Evolutionary conservation across 2,113 vertebrate species (phyloP), one percentile per base, ranked within the genome.

Genomic region (Halcyon malimbica): DNA sequence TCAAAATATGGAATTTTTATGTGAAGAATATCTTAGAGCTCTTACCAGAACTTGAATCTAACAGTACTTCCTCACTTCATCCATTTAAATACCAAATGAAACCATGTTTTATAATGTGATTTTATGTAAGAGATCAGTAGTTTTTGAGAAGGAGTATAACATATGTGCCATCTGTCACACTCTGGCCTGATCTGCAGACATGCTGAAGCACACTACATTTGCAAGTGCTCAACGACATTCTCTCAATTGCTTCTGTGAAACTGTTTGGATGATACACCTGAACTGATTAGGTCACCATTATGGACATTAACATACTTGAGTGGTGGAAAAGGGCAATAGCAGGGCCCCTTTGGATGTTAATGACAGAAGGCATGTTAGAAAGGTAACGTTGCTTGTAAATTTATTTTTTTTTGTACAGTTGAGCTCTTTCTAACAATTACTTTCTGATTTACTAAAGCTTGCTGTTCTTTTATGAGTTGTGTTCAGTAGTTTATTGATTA

Each of bases 301-400:
- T 31, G 81, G 71, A 59, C 83, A 97, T 97, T 97, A 97, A 76
- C 95, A 95, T 97, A 91, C 77, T 87, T 9, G 11, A 81, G 96
- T 81, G 89, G 92, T 89, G 91, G 93, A 93, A 96, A 96, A 95
- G 90, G 93, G 57, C 80, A 93, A 69, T 88, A 94, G 44, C 65
- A 81, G 65, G 56, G 16, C 41, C 83, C 74, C 63, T 79, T 69
- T 86, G 85, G 87, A 82, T 93, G 69, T 41, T 96, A 96, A 96
- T 90, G 87, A 96, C 91, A 97, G 96, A 97, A 97, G 51, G 65
- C 50, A 78, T 83, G 68, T 95, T 92, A 90, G 94, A 95, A 95
- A 95, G 79, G 79, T 87, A 94, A 74, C 2, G 29, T 65, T 96
- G 31, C 86, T 93, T 81, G 29, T 75, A 42, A 94, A 51, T 31